These are phyloP conservation scores for Ophiothrix spiculata DNA, from an alignment of 35 echinoderm and acorn worm species.

Conservation along the genomic window DNA sequence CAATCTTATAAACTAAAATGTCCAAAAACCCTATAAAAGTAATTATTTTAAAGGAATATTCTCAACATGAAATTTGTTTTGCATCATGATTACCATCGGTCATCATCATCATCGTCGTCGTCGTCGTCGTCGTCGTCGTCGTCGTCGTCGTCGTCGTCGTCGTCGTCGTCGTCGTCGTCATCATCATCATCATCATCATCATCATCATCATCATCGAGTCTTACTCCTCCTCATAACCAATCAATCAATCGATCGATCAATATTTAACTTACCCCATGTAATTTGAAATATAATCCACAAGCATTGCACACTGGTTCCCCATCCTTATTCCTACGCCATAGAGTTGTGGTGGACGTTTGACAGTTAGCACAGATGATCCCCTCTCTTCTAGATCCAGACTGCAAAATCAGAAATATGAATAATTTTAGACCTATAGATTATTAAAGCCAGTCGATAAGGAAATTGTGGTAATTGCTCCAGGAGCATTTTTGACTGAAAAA, in stretches of 20 bases:
- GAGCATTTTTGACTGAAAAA: no score
- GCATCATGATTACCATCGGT: no score
- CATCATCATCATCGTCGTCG: background rate
- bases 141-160: background rate
- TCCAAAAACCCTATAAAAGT: no score
- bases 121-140: background rate
- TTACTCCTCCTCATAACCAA: background rate
- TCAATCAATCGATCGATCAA: background rate
- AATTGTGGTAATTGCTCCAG: no score
- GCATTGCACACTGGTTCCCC: constrained; percentile 98
- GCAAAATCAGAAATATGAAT: constrained; percentile 9
- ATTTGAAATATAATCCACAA: constrained; percentile 92
- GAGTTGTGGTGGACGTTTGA: constrained; percentile 81
- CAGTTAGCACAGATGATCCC: constrained; percentile 93
- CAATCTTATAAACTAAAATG: no score
- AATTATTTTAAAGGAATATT: no score
- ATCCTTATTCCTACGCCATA: constrained; percentile 96
- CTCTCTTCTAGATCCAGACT: constrained; percentile 92
- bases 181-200: background rate
- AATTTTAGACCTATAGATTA: no score
- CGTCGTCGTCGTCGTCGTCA: background rate
- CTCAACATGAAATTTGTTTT: no score
- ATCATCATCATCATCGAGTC: background rate
- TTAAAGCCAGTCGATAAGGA: background rate
- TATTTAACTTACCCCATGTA: constrained; percentile 77